These are phyloP conservation scores for Camponotus vicinus DNA, from an alignment of 1,140 invertebrate species.

Conservation along the genomic window DNA sequence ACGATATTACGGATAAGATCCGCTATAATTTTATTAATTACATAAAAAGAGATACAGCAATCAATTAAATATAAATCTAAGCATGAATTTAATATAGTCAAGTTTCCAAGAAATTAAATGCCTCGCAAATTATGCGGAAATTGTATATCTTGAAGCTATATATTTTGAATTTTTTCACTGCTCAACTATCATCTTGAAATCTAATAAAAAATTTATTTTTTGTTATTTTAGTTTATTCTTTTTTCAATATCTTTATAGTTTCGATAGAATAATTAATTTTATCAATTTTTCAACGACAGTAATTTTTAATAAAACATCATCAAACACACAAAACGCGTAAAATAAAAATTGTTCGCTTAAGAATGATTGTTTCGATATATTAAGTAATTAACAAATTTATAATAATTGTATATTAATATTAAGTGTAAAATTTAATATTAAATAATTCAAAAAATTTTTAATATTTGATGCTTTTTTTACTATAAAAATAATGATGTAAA, in stretches of 20 bases:
- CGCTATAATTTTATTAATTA: neutral
- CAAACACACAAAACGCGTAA: neutral
- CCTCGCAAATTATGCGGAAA: neutral
- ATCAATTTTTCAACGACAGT: neutral
- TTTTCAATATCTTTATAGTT: neutral
- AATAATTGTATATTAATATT: too few species aligned
- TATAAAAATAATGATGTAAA: neutral
- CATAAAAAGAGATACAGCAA: too few species aligned
- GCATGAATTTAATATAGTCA: neutral
- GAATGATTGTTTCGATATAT: neutral
- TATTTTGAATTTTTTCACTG: neutral
- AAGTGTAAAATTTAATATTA: too few species aligned
- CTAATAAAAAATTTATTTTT: neutral
- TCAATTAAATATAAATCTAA: neutral
- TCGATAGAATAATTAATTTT: neutral
- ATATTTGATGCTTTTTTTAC: neutral
- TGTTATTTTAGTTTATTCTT: too few species aligned
- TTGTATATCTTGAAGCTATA: neutral
- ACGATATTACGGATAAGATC: constrained; percentile 26
- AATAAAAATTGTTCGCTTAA: neutral
- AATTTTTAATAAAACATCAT: neutral
- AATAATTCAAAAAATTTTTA: neutral
- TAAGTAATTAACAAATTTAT: neutral
- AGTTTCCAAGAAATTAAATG: neutral
- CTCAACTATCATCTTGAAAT: neutral